Percentiles rank a stretch among this genome's conserved stretches.
Evolutionary conservation across 2,797 vertebrate genomes (phyloP).

Genomic region (Molossus molossus): DNA sequence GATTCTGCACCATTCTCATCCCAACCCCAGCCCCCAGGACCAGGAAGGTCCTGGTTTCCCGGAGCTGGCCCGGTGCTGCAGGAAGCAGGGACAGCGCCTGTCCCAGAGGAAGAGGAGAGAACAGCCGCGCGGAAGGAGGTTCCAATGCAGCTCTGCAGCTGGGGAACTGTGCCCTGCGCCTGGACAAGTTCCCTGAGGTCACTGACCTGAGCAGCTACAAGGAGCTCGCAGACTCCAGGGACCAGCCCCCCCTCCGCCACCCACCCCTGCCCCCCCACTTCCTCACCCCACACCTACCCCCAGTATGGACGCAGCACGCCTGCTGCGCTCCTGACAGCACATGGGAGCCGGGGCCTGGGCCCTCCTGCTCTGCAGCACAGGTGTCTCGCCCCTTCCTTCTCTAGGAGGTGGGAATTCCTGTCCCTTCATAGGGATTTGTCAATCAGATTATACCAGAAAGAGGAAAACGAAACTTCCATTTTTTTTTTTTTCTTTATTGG

Average conservation of each 20-base stretch:
- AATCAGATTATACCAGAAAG: not conserved
- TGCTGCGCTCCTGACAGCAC: no score
- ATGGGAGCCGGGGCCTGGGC: not conserved
- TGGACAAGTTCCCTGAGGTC: slow-evolving; percentile 88
- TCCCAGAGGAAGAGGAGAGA: slow-evolving; percentile 63
- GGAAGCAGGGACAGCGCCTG: slow-evolving; percentile 42
- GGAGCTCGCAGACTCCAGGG: slow-evolving; percentile 89
- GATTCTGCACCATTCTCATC: not conserved
- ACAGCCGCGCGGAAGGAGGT: not conserved
- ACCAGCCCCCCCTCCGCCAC: slow-evolving; percentile 82
- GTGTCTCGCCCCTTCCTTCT: not conserved
- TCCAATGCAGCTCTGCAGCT: slow-evolving; percentile 74
- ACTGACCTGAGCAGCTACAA: slow-evolving; percentile 89
- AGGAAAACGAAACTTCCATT: not conserved
- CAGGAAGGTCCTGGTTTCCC: slow-evolving; percentile 75
- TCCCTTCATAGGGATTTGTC: not conserved
- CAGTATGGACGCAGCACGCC: slow-evolving; percentile 83
- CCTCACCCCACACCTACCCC: fast-evolving
- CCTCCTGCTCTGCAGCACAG: not conserved
- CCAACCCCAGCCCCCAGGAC: not conserved
- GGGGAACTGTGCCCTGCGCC: slow-evolving; percentile 85
- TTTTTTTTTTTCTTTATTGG: no score
- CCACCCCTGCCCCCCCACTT: no score
- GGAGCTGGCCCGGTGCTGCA: slow-evolving; percentile 75
- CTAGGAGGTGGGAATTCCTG: not conserved